Percentiles rank a stretch among this genome's conserved stretches.
These are phyloP conservation scores for Manis pentadactyla DNA, from an alignment of 2,797 vertebrate genomes.

Conservation along the genomic window DNA sequence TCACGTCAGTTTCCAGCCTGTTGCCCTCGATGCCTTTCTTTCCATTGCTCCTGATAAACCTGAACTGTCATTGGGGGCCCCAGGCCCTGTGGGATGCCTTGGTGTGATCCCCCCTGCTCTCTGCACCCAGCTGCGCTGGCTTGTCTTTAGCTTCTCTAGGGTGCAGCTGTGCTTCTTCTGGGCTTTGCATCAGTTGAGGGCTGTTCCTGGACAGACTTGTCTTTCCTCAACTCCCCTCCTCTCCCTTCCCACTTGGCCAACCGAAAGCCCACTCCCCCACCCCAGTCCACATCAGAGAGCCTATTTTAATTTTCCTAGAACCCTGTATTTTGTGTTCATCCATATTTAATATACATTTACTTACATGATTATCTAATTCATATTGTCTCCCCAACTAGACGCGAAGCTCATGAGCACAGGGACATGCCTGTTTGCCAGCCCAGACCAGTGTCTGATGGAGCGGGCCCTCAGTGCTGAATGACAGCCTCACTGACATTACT, in stretches of 20 bases:
- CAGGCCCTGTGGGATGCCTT: background rate
- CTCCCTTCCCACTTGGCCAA: background rate
- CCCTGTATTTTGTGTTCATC: background rate
- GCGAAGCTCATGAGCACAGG: background rate
- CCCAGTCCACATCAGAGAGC: background rate
- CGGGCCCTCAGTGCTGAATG: accelerated
- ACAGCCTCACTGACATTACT: background rate
- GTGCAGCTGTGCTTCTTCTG: background rate
- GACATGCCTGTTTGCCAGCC: background rate
- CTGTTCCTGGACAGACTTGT: background rate
- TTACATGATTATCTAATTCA: background rate
- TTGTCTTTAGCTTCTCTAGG: background rate
- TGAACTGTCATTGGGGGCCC: background rate
- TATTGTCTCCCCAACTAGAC: background rate
- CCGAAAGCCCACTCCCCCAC: background rate
- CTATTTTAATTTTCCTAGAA: background rate
- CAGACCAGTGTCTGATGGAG: no score
- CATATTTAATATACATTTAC: background rate
- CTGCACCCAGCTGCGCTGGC: background rate
- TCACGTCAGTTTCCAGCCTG: background rate
- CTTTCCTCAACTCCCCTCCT: background rate
- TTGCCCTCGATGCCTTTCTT: background rate
- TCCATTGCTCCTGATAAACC: background rate
- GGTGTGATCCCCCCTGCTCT: accelerated
- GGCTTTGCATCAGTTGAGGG: background rate